Conservation (phyloP, 2,113 vertebrate species). For the Hippocampus barbouri region DNA sequence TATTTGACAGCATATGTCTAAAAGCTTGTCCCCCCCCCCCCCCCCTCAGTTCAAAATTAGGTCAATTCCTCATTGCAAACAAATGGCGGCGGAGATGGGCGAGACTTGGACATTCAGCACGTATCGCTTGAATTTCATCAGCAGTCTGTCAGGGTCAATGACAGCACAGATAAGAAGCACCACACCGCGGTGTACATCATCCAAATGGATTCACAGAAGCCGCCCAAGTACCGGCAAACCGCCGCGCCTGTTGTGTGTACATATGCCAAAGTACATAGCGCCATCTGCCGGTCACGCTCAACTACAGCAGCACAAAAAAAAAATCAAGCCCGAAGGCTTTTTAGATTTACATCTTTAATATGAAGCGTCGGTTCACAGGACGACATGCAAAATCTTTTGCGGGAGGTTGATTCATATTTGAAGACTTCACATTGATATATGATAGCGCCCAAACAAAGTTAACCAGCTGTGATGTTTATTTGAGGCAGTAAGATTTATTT, state of each 20-base stretch:
- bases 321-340: constrained; percentile 4
- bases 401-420: constrained; percentile 37
- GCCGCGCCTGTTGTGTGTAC: background rate
- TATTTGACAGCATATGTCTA: constrained; percentile 59
- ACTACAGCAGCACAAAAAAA: background rate
- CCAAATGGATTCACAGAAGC: constrained; percentile 42
- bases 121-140: constrained; percentile 53
- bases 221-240: constrained; percentile 30
- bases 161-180: constrained; percentile 42
- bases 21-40: constrained; percentile 45
- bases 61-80: constrained; percentile 48
- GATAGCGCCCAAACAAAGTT: constrained; percentile 16
- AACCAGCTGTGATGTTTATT: constrained; percentile 28
- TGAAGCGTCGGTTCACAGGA: constrained; percentile 26
- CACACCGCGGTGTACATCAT: constrained; percentile 34
- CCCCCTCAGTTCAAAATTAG: constrained; percentile 47
- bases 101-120: constrained; percentile 45
- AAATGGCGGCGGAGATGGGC: constrained; percentile 20
- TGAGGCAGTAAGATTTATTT: background rate
- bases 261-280: constrained; percentile 47
- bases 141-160: constrained; percentile 58
- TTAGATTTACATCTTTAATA: constrained; percentile 27
- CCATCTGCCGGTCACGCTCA: constrained; percentile 50
- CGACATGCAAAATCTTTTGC: constrained; percentile 15
- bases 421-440: constrained; percentile 1